Evolutionary conservation across 1,140 invertebrate species (phyloP).

Genomic region (Druon quercuslanigerum): DNA sequence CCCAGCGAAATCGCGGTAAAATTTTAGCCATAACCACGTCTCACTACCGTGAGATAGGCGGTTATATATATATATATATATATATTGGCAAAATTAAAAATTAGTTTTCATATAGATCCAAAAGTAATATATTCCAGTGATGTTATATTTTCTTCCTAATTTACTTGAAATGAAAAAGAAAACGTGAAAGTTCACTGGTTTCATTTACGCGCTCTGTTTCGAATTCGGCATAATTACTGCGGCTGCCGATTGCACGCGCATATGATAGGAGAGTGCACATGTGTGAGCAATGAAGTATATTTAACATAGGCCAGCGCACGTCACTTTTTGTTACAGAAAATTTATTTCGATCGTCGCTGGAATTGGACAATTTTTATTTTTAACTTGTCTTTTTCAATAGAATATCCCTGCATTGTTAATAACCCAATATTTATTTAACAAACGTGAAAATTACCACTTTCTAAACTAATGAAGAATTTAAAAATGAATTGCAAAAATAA

Average conservation of each 20-base stretch:
- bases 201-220: slow-evolving; percentile 22
- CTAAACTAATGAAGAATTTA: no score
- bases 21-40: no score
- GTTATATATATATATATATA: no score
- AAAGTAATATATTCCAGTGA: neutral
- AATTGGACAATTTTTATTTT: neutral
- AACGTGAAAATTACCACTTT: no score
- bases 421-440: no score
- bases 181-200: slow-evolving; percentile 29
- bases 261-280: slow-evolving; percentile 17
- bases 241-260: slow-evolving; percentile 14
- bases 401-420: no score
- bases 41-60: no score
- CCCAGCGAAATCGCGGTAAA: no score
- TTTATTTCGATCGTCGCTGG: neutral
- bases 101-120: neutral
- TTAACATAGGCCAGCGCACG: neutral
- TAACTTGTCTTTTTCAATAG: no score
- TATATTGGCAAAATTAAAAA: neutral
- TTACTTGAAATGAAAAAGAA: slow-evolving; percentile 17
- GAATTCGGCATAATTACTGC: slow-evolving; percentile 10
- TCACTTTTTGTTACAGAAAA: neutral
- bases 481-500: no score
- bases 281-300: slow-evolving; percentile 24
- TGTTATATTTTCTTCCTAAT: neutral